Base-by-base conservation (phyloP, 1,140 invertebrate species). In the Drosophila parabipectinata region DNA sequence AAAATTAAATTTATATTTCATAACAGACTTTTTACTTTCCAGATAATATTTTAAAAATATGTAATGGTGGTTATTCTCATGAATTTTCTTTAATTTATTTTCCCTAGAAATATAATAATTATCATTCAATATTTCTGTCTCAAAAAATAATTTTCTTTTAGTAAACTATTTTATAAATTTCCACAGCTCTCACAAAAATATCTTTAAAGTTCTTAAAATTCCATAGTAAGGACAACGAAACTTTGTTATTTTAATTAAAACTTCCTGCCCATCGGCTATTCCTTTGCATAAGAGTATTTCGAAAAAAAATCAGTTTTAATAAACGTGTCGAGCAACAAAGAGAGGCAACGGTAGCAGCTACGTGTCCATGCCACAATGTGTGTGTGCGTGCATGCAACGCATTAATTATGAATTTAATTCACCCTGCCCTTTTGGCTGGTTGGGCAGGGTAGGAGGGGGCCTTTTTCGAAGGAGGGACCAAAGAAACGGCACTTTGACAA, bases 361-460 rank as follows among this genome's bases (percentile, higher is more conserved):
- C 66, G 79, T 74, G 75, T 63, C 53, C 64, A 15, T 81, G 64
- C 53, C 45, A 41, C 77, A 52, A 41, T 56, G 21, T 73, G 28
- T 71, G 73, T 87, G 77, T 88, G 82, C 82, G 82, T 87, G 82
- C 83, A 88, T 88, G 83, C 83, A 88, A 87, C 83, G 83, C 83
- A 87, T 87, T 87, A 87, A 87, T 87, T 87, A 87, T 87, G 83
- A 87, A 87, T 87, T 83, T 87, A 87, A 88, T 87, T 87, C 83
- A 88, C 60, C 81, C 62, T 72, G 83, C 69, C 78, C 72, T 73
- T 71, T 68, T 54, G 63, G 48, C 69, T 67, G 64, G 63, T n/a
- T 30, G 61, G 7, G 26, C 44, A 39, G 37, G 50, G 28, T 0
- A 6, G 6, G 32, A 4, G 15, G 24, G 4, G 0, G 21, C 6